phyloP scores from a whole-genome alignment of 1,140 invertebrate genomes.

The Meloidogyne floridensis region DNA sequence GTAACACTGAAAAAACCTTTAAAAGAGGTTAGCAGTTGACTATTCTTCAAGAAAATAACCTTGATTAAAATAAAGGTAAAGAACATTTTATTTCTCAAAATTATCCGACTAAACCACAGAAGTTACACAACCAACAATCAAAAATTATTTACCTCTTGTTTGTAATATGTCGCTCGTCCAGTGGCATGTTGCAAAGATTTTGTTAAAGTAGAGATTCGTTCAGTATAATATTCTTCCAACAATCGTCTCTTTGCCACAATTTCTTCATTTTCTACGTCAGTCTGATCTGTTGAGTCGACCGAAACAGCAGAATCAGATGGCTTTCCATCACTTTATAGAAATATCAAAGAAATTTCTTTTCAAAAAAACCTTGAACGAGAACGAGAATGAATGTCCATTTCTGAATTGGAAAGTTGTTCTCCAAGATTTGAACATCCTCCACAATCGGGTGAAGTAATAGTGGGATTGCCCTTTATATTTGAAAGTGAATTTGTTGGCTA shows the following conservation, averaged over 20 bases:
- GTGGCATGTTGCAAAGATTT: constrained; percentile 43
- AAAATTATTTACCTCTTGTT: constrained; percentile 40
- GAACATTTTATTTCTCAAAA: background rate
- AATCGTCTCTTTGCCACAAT: background rate
- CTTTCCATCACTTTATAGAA: constrained; percentile 22
- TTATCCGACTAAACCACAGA: constrained; percentile 10
- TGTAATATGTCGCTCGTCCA: constrained; percentile 47
- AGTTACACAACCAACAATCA: background rate
- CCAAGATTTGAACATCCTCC: background rate
- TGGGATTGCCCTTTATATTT: background rate
- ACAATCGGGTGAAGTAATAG: background rate
- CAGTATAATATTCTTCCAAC: constrained; percentile 44
- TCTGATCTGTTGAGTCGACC: background rate
- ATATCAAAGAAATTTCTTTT: background rate
- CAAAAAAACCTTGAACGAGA: constrained; percentile 14
- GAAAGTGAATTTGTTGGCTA: background rate
- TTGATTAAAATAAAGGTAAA: background rate
- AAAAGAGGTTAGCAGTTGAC: constrained; percentile 20
- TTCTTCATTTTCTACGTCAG: constrained; percentile 17
- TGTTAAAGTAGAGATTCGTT: constrained; percentile 41
- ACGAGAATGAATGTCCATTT: background rate
- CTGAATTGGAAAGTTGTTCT: background rate
- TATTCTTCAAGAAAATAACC: constrained; percentile 20
- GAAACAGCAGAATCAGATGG: constrained; percentile 17
- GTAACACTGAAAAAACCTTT: constrained; percentile 19